Evolutionary conservation across 2,113 vertebrate species (phyloP).

Genomic region (Lepidothrix coronata): DNA sequence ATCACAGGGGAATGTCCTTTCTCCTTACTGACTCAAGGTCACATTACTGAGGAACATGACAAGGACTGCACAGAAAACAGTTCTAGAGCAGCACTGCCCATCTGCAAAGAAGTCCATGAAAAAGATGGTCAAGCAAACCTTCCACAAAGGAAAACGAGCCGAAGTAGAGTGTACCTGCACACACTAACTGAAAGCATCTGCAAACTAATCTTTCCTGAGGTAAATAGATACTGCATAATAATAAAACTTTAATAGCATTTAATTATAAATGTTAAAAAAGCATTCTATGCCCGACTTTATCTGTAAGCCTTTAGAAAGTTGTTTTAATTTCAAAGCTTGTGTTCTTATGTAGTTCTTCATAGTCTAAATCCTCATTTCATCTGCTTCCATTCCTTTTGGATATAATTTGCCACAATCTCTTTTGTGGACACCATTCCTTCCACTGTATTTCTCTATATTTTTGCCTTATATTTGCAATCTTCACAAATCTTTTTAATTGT

Average conservation of each 20-base stretch:
- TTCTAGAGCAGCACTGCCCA: slow-evolving; percentile 69
- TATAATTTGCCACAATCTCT: neutral
- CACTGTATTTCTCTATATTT: neutral
- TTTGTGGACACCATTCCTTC: neutral
- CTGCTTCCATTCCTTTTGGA: neutral
- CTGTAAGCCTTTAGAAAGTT: neutral
- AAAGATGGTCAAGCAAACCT: slow-evolving; percentile 67
- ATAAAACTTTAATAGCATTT: neutral
- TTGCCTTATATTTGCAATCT: neutral
- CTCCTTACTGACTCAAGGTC: slow-evolving; percentile 80
- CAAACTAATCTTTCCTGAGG: slow-evolving; percentile 93
- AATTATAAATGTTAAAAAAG: neutral
- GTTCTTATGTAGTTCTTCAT: neutral
- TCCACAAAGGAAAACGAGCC: slow-evolving; percentile 83
- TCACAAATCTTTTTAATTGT: neutral
- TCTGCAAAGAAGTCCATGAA: slow-evolving; percentile 80
- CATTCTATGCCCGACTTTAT: neutral
- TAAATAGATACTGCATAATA: slow-evolving; percentile 64
- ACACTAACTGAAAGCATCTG: slow-evolving; percentile 93
- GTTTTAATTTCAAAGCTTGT: neutral
- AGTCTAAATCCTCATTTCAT: neutral
- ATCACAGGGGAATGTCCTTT: slow-evolving; percentile 95
- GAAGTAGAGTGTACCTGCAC: slow-evolving; percentile 91
- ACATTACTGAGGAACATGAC: slow-evolving; percentile 75
- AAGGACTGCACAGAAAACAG: slow-evolving; percentile 72